Percentiles rank a stretch among this genome's conserved stretches.
Evolutionary conservation across 2,113 vertebrate species (phyloP).

Genomic region (Thomomys bottae): DNA sequence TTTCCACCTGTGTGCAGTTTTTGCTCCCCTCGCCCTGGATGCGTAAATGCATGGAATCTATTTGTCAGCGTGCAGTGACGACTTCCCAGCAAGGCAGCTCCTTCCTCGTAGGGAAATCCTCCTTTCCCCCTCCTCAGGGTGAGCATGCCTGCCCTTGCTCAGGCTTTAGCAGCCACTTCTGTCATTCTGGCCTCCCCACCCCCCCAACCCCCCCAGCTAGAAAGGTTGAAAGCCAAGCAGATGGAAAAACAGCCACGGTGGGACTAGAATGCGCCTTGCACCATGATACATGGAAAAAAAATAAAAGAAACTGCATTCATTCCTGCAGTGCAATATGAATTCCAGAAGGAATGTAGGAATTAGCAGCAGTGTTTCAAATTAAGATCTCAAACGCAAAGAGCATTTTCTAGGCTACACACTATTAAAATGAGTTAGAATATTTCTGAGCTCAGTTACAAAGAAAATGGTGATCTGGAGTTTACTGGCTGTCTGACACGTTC

Average conservation of each 20-base stretch:
- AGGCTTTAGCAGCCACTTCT: not conserved
- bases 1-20: not conserved
- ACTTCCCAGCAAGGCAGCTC: no score
- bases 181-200: no score
- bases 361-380: not conserved
- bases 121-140: not conserved
- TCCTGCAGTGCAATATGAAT: not conserved
- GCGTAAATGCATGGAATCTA: no score
- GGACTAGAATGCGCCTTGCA: no score
- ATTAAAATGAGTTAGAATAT: not conserved
- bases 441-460: not conserved
- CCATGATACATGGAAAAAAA: not conserved
- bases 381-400: not conserved
- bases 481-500: not conserved
- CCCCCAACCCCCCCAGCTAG: not conserved
- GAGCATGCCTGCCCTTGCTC: not conserved
- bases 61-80: no score
- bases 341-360: not conserved
- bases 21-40: not conserved
- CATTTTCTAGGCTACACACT: not conserved
- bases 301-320: not conserved
- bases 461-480: not conserved
- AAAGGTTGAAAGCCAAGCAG: not conserved
- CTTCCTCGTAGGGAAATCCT: no score
- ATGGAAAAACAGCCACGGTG: not conserved